Percentiles rank a stretch among this genome's conserved stretches.
These are phyloP conservation scores for Caradrina clavipalpis DNA, from an alignment of 2,888 invertebrate species.

Conservation along the genomic window DNA sequence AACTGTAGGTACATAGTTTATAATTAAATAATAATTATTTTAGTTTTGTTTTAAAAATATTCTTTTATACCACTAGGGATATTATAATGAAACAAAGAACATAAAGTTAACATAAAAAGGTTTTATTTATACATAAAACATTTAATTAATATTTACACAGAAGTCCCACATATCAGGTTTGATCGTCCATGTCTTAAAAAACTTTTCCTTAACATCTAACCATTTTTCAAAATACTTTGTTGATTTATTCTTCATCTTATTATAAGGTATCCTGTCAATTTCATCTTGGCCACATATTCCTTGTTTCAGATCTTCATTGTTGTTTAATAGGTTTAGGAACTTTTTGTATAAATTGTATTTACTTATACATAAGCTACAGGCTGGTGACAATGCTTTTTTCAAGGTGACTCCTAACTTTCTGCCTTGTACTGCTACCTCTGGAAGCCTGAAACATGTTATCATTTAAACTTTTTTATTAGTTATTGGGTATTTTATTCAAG, in stretches of 20 bases:
- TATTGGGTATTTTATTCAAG: no score
- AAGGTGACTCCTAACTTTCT: slow-evolving; percentile 95
- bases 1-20: no score
- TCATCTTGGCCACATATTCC: slow-evolving; percentile 63
- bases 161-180: slow-evolving; percentile 90
- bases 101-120: neutral
- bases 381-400: slow-evolving; percentile 86
- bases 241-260: slow-evolving; percentile 83
- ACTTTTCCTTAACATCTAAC: slow-evolving; percentile 81
- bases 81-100: neutral
- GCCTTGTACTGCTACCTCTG: slow-evolving; percentile 95
- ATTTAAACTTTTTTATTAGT: no score
- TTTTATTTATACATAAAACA: slow-evolving; percentile 1
- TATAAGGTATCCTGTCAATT: slow-evolving; percentile 74
- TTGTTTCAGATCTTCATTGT: slow-evolving; percentile 69
- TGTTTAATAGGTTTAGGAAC: slow-evolving; percentile 83
- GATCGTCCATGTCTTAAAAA: slow-evolving; percentile 90
- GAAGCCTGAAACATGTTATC: slow-evolving; percentile 85
- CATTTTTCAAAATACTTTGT: slow-evolving; percentile 77
- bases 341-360: slow-evolving; percentile 89
- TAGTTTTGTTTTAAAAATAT: no score
- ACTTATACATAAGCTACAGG: slow-evolving; percentile 88
- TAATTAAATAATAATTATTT: no score
- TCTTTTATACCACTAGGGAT: no score
- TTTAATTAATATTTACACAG: slow-evolving; percentile 67